Evolutionary conservation across 2,113 vertebrate species (phyloP).

Genomic region (Poecile atricapillus): DNA sequence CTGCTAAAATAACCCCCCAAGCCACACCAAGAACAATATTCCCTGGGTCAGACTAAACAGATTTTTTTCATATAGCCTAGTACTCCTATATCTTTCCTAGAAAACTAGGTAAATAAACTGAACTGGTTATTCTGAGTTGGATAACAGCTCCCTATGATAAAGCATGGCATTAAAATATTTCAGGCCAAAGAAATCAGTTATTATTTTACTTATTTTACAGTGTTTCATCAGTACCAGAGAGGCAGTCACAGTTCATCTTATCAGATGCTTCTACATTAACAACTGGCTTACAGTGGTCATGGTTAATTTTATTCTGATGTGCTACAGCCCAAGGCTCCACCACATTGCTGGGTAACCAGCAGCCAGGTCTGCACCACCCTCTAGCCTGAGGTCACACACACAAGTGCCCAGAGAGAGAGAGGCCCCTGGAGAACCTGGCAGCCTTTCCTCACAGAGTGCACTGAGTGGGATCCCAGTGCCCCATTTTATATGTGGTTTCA

Average conservation of each 20-base stretch:
- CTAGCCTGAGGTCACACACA: background rate
- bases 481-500: background rate
- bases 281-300: background rate
- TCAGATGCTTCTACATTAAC: background rate
- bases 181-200: background rate
- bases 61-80: background rate
- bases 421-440: background rate
- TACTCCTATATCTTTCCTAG: background rate
- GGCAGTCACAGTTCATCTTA: background rate
- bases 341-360: background rate
- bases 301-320: background rate
- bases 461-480: background rate
- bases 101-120: background rate
- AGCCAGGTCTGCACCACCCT: background rate
- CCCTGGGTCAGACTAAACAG: background rate
- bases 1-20: background rate
- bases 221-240: background rate
- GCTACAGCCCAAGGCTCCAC: background rate
- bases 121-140: background rate
- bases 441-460: rapidly evolving
- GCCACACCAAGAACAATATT: background rate
- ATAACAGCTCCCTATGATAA: background rate
- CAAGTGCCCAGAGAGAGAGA: background rate
- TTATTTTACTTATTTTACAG: background rate
- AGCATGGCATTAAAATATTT: background rate